Base-by-base conservation (phyloP, 2,797 vertebrate genomes). In the Pachyuromys duprasi region DNA sequence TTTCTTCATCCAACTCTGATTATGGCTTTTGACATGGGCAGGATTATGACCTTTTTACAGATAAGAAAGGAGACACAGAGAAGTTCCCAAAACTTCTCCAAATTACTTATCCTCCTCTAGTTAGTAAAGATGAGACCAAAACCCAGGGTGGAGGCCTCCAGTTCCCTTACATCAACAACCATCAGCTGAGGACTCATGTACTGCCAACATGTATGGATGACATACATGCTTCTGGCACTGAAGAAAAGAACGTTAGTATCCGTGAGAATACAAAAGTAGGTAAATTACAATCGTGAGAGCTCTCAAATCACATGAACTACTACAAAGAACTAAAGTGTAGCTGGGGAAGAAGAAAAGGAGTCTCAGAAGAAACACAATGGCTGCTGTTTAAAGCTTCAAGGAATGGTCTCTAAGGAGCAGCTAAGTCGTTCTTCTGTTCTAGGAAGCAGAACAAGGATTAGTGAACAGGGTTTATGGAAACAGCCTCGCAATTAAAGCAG, bases 371-470 rank as follows among this genome's bases (percentile, higher is more conserved):
- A 53, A 39, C 17, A 17, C 20, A 70, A 53, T 8, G 69, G 31
- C 60, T 90, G 6, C 31, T 28, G 70, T 90, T 76, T 93, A 86
- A 92, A 8, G 45, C 76, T 26, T 39, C 8, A 57, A 94, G 63
- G 39, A 33, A 69, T 67, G 57, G 49, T 82, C 33, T 80, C 80
- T 93, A 36, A 76, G 83, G 39, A 31, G 17, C 26, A 33, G 26
- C 39, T 74, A 63, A 82, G 6, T 31, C 74, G 5, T 8, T 67
- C n/a, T 76, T 65, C 36, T 63, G n/a, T 53, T 82, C 62, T 45
- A 69, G 39, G 62, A 84, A 89, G 83, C 0, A 80, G 42, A 94
- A 7, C 55, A 42, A 74, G 49, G 22, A 78, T 42, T 60, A 60
- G 1, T 36, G 80, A 84, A 15, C 31, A 60, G 28, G 22, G 67